Evolutionary conservation across 1,140 invertebrate genomes (phyloP), one percentile per base, ranked within the genome.

Genomic region (Drosophila trapezifrons): DNA sequence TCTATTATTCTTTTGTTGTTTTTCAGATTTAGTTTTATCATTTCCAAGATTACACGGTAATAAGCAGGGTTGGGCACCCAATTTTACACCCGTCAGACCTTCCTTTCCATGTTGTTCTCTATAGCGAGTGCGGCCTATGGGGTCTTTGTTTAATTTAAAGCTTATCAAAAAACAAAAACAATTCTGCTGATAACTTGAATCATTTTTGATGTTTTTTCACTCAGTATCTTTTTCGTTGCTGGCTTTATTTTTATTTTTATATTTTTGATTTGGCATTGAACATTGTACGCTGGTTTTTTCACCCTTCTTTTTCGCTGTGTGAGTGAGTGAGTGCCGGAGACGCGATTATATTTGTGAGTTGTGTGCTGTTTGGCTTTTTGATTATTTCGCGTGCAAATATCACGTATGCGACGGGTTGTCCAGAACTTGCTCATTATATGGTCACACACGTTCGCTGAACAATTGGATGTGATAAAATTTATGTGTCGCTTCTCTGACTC

Each of bases 301-400:
- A 86, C 83, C 83, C 83, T 83, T 86, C 84, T 80, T 76, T 72
- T 42, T 67, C 43, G 43, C 10, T 37, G 72, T 52, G 38, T 73
- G 42, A 12, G 55, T 46, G 47, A 35, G 47, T 20, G 54, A 35
- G 47, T 20, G 54, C 49, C 51, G n/a, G 54, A 35, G 54, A 42
- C 18, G 55, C 54, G 56, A 45, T 42, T 45, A 25, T 62, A 35
- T 66, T 57, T 38, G 57, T 74, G 55, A 58, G 60, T 57, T 32
- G 56, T 73, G 49, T 72, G 76, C 32, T 22, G 46, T 54, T 58
- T 40, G 63, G 55, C 70, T 75, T 66, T 86, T 80, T 74, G 76
- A 89, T 87, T 73, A 87, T 87, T 86, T 86, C 64, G 77, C 83
- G 84, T 66, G 78, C 79, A 86, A 86, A 86, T 86, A 86, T 86